Evolutionary conservation across 1,140 invertebrate genomes (phyloP), one percentile per base, ranked within the genome.

Genomic region (Pseudomyrmex sp.): DNA sequence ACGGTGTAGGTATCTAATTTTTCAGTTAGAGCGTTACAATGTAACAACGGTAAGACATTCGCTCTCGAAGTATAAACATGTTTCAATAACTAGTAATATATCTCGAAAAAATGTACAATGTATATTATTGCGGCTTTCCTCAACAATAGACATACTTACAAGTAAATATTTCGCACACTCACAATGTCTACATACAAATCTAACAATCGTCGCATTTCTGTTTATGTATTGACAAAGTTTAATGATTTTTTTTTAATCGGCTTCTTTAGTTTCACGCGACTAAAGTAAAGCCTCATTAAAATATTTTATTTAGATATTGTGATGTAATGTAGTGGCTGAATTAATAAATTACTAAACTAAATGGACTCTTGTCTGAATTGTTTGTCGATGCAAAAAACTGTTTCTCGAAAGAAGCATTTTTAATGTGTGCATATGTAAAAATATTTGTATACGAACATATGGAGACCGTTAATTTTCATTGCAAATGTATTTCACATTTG

Each of bases 251-350:
- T 3, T 2, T 70, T 80, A 72, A 35, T 35, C 35, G 5, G 5
- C 15, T 69, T 56, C 2, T 2, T 48, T 80, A 80, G 20, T 15
- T 59, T 52, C 23, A 2, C 8, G n/a, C 8, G n/a, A 66, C 9
- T 76, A 48, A 50, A 35, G 48, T 59, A 2, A 35, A 79, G n/a
- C 7, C 20, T 12, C 44, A 7, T 54, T 8, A 15, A 61, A 65
- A n/a, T 4, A 12, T 18, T 7, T 61, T 48, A 58, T 70, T 70
- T 59, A 80, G 18, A 50, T 59, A n/a, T 48, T 61, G 76, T 80
- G 76, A 80, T 80, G 76, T 3, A 26, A 59, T 12, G 76, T 80
- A 80, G 76, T 72, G 76, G 54, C 50, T 68, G 4, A 52, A 68
- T 26, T 9, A 54, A 69, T 59, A 12, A 70, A 70, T 69, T 4